Conservation (phyloP, 2,888 invertebrate species). For the Escarpia spicata region DNA sequence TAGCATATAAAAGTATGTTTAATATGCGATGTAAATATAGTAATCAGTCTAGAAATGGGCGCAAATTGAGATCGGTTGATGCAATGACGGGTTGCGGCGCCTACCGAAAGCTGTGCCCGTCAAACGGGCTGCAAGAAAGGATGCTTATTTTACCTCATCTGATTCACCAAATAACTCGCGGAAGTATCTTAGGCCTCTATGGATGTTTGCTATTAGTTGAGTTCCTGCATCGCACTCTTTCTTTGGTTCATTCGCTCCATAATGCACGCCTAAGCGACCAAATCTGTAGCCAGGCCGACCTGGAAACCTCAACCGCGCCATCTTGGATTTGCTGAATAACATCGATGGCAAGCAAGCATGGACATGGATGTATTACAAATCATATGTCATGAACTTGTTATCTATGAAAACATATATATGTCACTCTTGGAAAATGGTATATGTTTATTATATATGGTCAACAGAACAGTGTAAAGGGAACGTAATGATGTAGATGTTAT, state of each 20-base stretch:
- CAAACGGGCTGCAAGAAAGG: not conserved
- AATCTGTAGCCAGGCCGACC: conserved; percentile 64
- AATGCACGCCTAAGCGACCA: conserved; percentile 47
- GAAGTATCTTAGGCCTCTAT: conserved; percentile 55
- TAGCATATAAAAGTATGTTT: not conserved
- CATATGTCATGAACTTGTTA: conserved; percentile 22
- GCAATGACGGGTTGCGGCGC: not conserved
- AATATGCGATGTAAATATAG: not conserved
- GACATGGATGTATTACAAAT: conserved; percentile 20
- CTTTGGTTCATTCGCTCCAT: conserved; percentile 54
- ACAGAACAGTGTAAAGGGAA: not conserved
- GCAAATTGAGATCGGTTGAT: not conserved
- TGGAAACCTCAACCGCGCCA: conserved; percentile 64
- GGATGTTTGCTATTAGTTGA: conserved; percentile 57
- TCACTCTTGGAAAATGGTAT: not conserved
- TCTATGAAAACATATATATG: not conserved
- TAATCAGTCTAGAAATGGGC: not conserved
- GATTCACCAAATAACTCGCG: conserved; percentile 59
- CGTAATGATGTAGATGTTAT: not conserved
- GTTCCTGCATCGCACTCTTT: conserved; percentile 55
- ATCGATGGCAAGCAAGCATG: not conserved
- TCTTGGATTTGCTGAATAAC: conserved; percentile 45
- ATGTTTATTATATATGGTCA: not conserved
- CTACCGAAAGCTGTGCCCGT: not conserved
- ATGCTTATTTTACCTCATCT: conserved; percentile 57